Evolutionary conservation across 2,888 invertebrate species (phyloP).

Genomic region (Mimas tiliae): DNA sequence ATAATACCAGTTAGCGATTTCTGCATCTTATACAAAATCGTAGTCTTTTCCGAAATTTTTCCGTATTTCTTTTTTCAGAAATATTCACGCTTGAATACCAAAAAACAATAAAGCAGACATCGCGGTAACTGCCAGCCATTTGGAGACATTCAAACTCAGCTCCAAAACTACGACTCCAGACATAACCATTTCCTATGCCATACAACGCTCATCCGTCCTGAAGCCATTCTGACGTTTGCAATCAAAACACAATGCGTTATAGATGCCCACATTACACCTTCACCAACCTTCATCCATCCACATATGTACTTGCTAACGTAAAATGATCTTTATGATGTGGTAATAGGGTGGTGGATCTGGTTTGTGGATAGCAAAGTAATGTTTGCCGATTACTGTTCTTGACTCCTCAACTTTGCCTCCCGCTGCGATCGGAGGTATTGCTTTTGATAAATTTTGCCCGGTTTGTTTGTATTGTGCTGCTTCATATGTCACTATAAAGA

Average conservation of each 20-base stretch:
- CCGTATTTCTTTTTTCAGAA: slow-evolving; percentile 31
- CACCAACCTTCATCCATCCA: background rate
- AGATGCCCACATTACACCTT: slow-evolving; percentile 55
- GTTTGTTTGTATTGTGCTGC: slow-evolving; percentile 21
- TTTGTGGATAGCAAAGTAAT: slow-evolving; percentile 8
- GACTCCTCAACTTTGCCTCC: slow-evolving; percentile 43
- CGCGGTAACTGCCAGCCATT: slow-evolving; percentile 60
- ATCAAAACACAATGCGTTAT: slow-evolving; percentile 84
- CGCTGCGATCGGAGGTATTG: slow-evolving; percentile 44
- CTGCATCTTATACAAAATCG: too few species aligned
- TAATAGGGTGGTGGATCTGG: slow-evolving; percentile 12
- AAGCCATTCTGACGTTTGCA: slow-evolving; percentile 73
- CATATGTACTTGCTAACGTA: background rate
- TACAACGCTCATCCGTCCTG: slow-evolving; percentile 65
- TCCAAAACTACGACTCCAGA: slow-evolving; percentile 56
- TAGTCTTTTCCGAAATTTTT: too few species aligned
- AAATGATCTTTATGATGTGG: slow-evolving; percentile 27
- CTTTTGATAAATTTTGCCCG: slow-evolving; percentile 35
- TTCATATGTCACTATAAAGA: background rate
- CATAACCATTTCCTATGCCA: slow-evolving; percentile 76
- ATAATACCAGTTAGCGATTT: too few species aligned
- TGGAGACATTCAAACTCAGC: slow-evolving; percentile 69
- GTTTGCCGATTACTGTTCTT: slow-evolving; percentile 36
- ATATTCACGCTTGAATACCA: slow-evolving; percentile 50
- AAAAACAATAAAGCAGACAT: slow-evolving; percentile 72